phyloP scores from a whole-genome alignment of 2,888 invertebrate species.

The Drosophila neoperkinsi region DNA sequence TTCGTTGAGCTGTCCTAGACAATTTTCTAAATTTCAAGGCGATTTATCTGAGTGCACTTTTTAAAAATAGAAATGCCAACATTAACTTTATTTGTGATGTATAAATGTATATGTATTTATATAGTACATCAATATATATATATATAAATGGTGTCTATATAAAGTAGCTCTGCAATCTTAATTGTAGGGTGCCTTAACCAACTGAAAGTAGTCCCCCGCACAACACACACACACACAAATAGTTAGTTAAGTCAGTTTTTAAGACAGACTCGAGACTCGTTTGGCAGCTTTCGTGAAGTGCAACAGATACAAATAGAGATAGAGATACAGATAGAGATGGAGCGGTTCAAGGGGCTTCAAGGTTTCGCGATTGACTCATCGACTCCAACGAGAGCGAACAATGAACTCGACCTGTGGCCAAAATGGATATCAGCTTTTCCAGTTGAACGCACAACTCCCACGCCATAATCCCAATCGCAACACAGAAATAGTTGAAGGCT shows the following conservation, averaged over 20 bases:
- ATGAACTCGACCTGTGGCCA: constrained; percentile 14
- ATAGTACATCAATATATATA: not conserved
- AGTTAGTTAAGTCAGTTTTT: not conserved
- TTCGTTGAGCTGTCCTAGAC: too few relatives aligned
- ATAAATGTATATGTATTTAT: not conserved
- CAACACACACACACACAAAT: not conserved
- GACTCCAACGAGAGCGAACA: not conserved
- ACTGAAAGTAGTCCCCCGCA: not conserved
- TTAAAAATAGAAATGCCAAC: not conserved
- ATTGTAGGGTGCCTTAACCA: not conserved
- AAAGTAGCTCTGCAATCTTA: not conserved
- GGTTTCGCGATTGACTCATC: constrained; percentile 17
- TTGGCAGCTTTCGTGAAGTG: constrained; percentile 15
- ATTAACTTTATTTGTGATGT: not conserved
- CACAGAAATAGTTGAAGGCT: not conserved
- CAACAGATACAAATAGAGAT: not conserved
- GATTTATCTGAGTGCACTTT: too few relatives aligned
- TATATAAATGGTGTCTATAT: not conserved
- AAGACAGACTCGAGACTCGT: constrained; percentile 4
- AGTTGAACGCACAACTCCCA: constrained; percentile 13
- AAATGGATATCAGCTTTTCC: constrained; percentile 14
- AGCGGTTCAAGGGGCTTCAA: not conserved
- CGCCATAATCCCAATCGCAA: not conserved
- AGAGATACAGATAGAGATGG: not conserved
- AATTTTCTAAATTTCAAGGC: too few relatives aligned